Evolutionary conservation across 2,113 vertebrate genomes (phyloP).

Genomic region (Centropus bengalensis): DNA sequence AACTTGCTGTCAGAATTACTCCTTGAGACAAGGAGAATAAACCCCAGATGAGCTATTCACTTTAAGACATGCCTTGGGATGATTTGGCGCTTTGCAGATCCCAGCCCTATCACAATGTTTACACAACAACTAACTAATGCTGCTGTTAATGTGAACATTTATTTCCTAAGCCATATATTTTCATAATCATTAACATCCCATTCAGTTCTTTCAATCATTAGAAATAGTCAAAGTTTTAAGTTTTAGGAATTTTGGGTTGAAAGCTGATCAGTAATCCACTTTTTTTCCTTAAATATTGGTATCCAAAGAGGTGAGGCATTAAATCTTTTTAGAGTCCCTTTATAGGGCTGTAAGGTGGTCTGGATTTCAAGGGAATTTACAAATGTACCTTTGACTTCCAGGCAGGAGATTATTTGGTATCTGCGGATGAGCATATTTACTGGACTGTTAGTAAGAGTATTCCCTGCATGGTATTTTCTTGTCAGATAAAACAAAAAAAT

Average conservation of each 20-base stretch:
- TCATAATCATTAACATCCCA: background rate
- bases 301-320: background rate
- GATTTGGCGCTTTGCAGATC: background rate
- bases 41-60: background rate
- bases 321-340: background rate
- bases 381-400: background rate
- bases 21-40: background rate
- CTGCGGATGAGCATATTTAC: background rate
- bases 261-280: background rate
- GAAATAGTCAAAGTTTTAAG: rapidly evolving
- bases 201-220: background rate
- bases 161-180: background rate
- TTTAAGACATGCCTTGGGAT: background rate
- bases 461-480: background rate
- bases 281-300: background rate
- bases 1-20: background rate
- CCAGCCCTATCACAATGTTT: background rate
- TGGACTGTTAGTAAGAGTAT: background rate
- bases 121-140: background rate
- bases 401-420: background rate
- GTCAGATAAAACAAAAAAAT: background rate
- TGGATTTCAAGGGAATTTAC: background rate
- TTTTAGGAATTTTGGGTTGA: background rate
- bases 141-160: background rate
- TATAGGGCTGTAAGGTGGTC: background rate